Evolutionary conservation across 2,797 vertebrate genomes (phyloP).

Genomic region (Salmo trutta): DNA sequence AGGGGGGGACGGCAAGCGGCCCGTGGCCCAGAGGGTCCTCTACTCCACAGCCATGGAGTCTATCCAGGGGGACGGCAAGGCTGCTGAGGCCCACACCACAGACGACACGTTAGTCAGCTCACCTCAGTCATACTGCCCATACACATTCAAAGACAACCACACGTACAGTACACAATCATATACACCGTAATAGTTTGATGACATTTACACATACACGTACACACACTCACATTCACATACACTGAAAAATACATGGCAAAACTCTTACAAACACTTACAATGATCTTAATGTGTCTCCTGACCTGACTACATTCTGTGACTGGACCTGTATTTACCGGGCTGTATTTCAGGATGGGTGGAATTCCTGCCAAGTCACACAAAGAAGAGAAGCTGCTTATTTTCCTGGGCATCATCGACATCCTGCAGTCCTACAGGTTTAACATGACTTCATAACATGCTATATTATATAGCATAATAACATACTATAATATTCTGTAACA

Average conservation of each 20-base stretch:
- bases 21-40: slow-evolving; percentile 88
- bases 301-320: slow-evolving; percentile 32
- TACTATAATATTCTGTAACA: neutral
- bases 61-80: slow-evolving; percentile 93
- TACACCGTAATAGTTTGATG: neutral
- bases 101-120: slow-evolving; percentile 87
- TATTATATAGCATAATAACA: neutral
- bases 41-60: slow-evolving; percentile 99
- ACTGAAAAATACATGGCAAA: slow-evolving; percentile 38
- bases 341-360: slow-evolving; percentile 89
- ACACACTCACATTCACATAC: neutral
- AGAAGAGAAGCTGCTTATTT: slow-evolving; percentile 93
- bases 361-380: slow-evolving; percentile 95
- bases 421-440: slow-evolving; percentile 95
- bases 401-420: slow-evolving; percentile 97
- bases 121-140: slow-evolving; percentile 28
- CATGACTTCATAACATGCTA: neutral
- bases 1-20: slow-evolving; percentile 81
- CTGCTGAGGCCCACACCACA: slow-evolving; percentile 82
- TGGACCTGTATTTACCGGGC: neutral
- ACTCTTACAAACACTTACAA: slow-evolving; percentile 12
- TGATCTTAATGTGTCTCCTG: neutral
- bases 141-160: slow-evolving; percentile 29
- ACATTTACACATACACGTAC: neutral
- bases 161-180: neutral